These are phyloP conservation scores for Panagrolaimus sp. DNA, from an alignment of 1,140 invertebrate species.

Conservation along the genomic window DNA sequence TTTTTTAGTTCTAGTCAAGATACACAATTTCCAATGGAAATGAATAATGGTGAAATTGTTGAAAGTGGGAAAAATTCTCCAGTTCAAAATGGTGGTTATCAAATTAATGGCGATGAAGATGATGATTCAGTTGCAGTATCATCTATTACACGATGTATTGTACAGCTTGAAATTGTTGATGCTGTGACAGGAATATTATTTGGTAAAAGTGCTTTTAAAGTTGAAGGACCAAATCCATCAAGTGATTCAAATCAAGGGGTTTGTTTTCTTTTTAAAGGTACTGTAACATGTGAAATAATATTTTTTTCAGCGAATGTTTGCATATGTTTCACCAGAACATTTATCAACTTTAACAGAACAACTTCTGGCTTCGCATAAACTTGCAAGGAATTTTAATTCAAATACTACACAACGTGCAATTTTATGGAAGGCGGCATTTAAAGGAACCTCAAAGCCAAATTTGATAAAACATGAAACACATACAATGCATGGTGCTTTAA, in stretches of 20 bases:
- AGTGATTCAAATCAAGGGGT: too few relatives aligned
- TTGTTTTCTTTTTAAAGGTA: too few relatives aligned
- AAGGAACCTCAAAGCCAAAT: conserved; percentile 85
- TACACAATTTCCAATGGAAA: too few relatives aligned
- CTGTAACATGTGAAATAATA: too few relatives aligned
- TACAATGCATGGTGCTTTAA: conserved; percentile 81
- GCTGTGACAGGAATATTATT: conserved; percentile 97
- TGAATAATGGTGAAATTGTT: too few relatives aligned
- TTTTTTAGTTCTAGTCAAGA: too few relatives aligned
- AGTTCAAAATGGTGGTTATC: conserved; percentile 39
- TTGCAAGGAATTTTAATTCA: conserved; percentile 87
- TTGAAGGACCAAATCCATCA: conserved; percentile 67
- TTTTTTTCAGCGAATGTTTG: conserved; percentile 67
- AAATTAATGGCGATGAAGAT: conserved; percentile 10
- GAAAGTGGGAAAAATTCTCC: conserved; percentile 13
- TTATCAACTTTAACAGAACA: conserved; percentile 84
- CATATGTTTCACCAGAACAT: conserved; percentile 74
- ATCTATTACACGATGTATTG: conserved; percentile 70
- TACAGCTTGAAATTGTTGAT: conserved; percentile 95
- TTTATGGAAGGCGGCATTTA: conserved; percentile 87
- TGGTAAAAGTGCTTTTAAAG: conserved; percentile 88
- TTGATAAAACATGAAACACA: conserved; percentile 91
- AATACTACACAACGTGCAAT: conserved; percentile 87
- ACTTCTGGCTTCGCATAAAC: conserved; percentile 80
- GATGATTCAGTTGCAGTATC: conserved; percentile 30